Percentiles rank a stretch among this genome's conserved stretches.
These are phyloP conservation scores for Ranitomeya imitator DNA, from an alignment of 2,113 vertebrate genomes.

Conservation along the genomic window DNA sequence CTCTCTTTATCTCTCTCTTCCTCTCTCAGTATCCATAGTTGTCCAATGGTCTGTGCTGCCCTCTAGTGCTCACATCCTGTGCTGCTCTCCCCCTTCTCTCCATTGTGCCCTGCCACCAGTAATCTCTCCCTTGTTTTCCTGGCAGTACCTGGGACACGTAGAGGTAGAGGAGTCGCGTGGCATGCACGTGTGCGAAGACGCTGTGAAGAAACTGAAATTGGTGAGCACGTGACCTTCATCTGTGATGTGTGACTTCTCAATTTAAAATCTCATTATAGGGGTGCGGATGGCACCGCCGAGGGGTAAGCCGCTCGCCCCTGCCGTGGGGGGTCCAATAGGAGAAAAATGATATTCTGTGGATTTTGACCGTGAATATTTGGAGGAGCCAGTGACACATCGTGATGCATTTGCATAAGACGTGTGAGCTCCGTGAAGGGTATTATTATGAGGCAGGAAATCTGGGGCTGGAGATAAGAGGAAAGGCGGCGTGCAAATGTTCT, in stretches of 20 bases:
- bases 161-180: slow-evolving; percentile 93
- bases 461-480: slow-evolving; percentile 48
- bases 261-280: background rate
- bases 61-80: background rate
- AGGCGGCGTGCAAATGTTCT: background rate
- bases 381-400: background rate
- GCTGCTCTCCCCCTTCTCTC: background rate
- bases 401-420: slow-evolving; percentile 41
- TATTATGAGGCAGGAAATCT: slow-evolving; percentile 4
- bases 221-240: slow-evolving; percentile 71
- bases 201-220: slow-evolving; percentile 89
- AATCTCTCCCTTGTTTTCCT: background rate
- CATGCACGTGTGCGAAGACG: slow-evolving; percentile 93
- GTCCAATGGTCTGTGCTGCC: background rate
- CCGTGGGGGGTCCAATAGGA: background rate
- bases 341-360: background rate
- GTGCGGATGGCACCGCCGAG: background rate
- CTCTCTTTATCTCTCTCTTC: background rate
- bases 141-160: slow-evolving; percentile 86
- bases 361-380: background rate
- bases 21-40: background rate
- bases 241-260: background rate
- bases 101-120: background rate
- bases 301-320: background rate
- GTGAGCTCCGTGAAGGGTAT: background rate